Conservation (phyloP, 2,797 vertebrate genomes). For the Tenualosa ilisha region DNA sequence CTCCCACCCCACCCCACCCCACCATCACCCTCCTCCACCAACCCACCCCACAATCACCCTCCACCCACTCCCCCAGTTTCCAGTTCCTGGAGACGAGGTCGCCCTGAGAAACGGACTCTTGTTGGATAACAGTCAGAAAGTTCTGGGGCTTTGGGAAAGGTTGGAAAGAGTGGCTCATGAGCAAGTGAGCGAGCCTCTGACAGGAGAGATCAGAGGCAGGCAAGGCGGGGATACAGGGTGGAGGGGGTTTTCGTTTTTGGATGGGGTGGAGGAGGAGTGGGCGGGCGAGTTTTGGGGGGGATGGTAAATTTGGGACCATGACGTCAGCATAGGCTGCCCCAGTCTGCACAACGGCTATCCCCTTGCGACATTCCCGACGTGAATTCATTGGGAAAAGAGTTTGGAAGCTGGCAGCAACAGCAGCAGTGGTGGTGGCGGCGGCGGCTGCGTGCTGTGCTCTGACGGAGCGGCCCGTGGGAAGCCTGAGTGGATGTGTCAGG, state of each 20-base stretch:
- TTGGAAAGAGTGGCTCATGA: constrained; percentile 46
- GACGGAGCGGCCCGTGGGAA: constrained; percentile 50
- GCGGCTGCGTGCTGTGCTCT: constrained; percentile 41
- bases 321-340: constrained; percentile 51
- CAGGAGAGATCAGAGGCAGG: constrained; percentile 37
- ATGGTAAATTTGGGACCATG: constrained; percentile 37
- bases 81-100: constrained; percentile 44
- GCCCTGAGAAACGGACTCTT: constrained; percentile 45
- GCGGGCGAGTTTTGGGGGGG: not conserved
- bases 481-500: constrained; percentile 42
- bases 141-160: constrained; percentile 36
- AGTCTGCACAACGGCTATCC: constrained; percentile 56
- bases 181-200: constrained; percentile 7
- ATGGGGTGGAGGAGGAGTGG: not conserved
- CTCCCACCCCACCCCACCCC: not conserved
- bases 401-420: constrained; percentile 47
- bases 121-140: constrained; percentile 42
- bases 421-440: constrained; percentile 24
- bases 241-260: constrained; percentile 6
- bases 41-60: no score
- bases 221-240: constrained; percentile 35
- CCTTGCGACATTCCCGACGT: constrained; percentile 55
- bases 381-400: constrained; percentile 58
- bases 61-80: constrained; percentile 17
- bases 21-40: not conserved